Evolutionary conservation across 2,113 vertebrate species (phyloP).

Genomic region (Seriola rivoliana): DNA sequence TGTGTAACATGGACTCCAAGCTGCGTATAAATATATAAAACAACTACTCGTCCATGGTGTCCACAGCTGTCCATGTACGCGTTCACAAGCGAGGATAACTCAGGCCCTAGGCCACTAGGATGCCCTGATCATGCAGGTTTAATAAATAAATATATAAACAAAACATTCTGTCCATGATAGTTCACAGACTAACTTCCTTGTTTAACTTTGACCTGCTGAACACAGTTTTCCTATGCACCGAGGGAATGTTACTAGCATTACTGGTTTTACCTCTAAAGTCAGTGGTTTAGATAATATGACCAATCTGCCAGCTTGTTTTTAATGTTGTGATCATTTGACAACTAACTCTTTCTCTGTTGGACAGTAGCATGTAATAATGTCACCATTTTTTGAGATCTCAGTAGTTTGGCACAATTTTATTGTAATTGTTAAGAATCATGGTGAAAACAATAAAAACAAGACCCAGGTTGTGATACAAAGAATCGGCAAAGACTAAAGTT

Average conservation of each 20-base stretch:
- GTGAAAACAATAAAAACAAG: neutral
- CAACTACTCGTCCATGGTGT: no score
- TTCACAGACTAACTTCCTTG: neutral
- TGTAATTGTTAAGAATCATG: neutral
- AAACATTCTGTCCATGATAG: neutral
- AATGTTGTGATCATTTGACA: neutral
- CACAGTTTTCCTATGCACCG: neutral
- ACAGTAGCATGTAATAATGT: neutral
- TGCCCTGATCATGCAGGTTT: neutral
- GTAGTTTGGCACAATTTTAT: neutral
- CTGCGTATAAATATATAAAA: no score
- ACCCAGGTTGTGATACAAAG: neutral
- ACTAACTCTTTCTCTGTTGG: neutral
- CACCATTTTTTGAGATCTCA: neutral
- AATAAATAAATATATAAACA: neutral
- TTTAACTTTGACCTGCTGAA: neutral
- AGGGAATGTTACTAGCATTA: neutral
- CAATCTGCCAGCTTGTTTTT: neutral
- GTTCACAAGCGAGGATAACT: no score
- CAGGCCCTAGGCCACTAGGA: no score
- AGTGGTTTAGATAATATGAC: constrained; percentile 6
- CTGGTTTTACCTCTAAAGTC: neutral
- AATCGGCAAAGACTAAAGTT: neutral
- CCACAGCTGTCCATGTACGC: no score
- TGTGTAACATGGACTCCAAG: no score